Base-by-base conservation (phyloP, 2,888 invertebrate genomes). In the Deilephila elpenor region DNA sequence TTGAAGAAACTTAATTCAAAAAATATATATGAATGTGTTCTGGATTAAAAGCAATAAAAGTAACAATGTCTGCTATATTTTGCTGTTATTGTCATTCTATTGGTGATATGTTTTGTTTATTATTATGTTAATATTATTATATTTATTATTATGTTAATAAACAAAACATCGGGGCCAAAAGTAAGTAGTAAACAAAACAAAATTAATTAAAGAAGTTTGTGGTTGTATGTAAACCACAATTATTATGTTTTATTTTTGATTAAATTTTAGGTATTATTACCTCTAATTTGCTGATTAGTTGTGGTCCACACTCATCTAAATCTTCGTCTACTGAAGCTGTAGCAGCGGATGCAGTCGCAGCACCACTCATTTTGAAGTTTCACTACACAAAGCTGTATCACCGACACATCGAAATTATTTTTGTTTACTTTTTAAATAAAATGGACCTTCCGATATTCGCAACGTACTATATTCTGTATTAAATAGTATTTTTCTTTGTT, bases 301-400 rank as follows among this genome's bases (percentile, higher is more conserved):
- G 96, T 59, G 97, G 97, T 59, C 97, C 97, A 87, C 95, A 96
- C 78, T 96, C 96, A 72, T 97, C 97, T 17, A 95, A 93, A 70
- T 96, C 96, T 81, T 96, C 96, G 53, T 88, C 90, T 62, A 80
- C 84, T 59, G 95, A 86, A 67, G 91, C 93, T 61, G 96, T 96
- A 17, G 92, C 89, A 34, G 96, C 95, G 53, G 95, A 93, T 64
- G 93, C 95, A 61, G 95, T 95, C 59, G 95, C 93, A 75, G 44
- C 44, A 44, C 89, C 44, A 44, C 89, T 88, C 88, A 91, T 93
- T 72, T 73, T 83, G 79, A 32, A 72, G 37, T 67, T 1, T 59
- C 56, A 17, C 70, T 74, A 29, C 75, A 67, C 51, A 71, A 14
- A 70, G 62, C 56, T 71, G 34, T 84, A 84, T 87, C 88, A 88